phyloP scores from a whole-genome alignment of 2,797 vertebrate genomes.

The Bovichtus variegatus region DNA sequence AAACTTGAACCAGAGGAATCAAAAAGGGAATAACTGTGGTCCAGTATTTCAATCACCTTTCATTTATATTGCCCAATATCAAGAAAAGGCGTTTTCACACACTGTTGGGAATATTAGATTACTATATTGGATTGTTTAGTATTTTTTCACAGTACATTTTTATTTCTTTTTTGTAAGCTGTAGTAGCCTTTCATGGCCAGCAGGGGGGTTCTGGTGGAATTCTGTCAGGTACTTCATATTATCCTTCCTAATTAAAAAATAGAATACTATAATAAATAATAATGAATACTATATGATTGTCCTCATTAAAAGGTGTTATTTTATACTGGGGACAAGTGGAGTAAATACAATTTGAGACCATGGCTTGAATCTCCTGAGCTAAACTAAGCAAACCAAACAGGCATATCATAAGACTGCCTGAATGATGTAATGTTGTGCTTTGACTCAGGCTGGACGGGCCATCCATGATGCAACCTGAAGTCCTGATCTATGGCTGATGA shows the following conservation, averaged over 20 bases:
- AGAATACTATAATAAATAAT: not conserved
- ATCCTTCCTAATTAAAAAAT: not conserved
- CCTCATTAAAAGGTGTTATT: not conserved
- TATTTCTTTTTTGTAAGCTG: not conserved
- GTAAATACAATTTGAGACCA: not conserved
- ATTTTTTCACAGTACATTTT: not conserved
- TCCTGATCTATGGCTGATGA: slow-evolving; percentile 29
- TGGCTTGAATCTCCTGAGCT: not conserved
- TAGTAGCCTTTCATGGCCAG: slow-evolving; percentile 4
- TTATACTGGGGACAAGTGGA: not conserved
- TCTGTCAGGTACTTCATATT: not conserved
- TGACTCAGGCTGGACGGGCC: slow-evolving; percentile 2
- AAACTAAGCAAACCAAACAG: not conserved
- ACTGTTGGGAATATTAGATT: not conserved
- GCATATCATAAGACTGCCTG: no score
- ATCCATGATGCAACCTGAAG: slow-evolving; percentile 27
- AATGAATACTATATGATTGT: not conserved
- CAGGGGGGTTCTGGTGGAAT: slow-evolving; percentile 4
- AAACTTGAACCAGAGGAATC: no score
- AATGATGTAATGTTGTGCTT: slow-evolving; percentile 36
- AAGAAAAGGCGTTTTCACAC: not conserved
- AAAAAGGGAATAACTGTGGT: no score
- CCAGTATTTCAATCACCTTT: no score
- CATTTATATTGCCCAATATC: no score
- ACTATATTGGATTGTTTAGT: no score